These are phyloP conservation scores for Aphelinus atriplicis DNA, from an alignment of 1,140 invertebrate species.

Conservation along the genomic window DNA sequence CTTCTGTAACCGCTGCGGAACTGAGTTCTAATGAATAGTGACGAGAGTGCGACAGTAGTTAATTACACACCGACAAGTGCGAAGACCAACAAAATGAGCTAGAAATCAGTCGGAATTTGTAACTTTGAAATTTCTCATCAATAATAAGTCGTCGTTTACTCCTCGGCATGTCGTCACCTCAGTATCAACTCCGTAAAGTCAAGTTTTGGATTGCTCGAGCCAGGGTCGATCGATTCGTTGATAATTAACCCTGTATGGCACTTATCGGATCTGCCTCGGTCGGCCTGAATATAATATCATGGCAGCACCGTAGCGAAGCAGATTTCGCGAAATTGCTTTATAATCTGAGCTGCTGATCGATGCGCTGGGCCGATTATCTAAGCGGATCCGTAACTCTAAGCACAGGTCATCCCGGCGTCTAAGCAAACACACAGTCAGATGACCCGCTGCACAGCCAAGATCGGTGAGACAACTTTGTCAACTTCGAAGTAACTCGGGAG, in stretches of 20 bases:
- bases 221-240: slow-evolving; percentile 11
- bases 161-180: no score
- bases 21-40: slow-evolving; percentile 6
- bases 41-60: not conserved
- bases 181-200: no score
- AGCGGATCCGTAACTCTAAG: slow-evolving; percentile 21
- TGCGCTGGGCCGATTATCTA: slow-evolving; percentile 22
- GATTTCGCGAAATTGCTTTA: slow-evolving; percentile 36
- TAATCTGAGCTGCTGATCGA: slow-evolving; percentile 29
- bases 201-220: not conserved
- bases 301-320: slow-evolving; percentile 32
- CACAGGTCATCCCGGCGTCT: not conserved
- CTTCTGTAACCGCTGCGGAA: not conserved
- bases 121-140: no score
- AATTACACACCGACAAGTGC: no score
- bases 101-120: no score
- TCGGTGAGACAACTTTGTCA: slow-evolving; percentile 31
- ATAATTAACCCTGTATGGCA: slow-evolving; percentile 34
- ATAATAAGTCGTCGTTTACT: no score
- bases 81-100: no score
- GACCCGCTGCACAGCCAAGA: no score
- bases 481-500: slow-evolving; percentile 36
- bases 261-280: slow-evolving; percentile 31
- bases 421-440: slow-evolving; percentile 7
- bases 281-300: slow-evolving; percentile 30